Evolutionary conservation across 2,888 invertebrate species (phyloP).

Genomic region (Lysandra coridon): DNA sequence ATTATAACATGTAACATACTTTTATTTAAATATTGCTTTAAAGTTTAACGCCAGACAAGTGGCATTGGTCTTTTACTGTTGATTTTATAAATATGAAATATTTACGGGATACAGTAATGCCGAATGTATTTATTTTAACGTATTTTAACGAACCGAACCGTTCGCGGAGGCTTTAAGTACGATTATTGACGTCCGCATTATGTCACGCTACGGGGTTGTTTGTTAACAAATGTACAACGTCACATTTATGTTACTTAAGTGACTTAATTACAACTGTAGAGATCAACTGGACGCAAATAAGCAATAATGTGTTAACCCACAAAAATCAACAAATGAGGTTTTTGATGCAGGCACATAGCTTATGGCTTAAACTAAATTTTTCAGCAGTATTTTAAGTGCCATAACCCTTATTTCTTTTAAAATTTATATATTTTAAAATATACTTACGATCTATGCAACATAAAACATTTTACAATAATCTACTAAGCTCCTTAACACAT

Average conservation of each 20-base stretch:
- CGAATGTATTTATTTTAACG: neutral
- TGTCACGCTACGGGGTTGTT: neutral
- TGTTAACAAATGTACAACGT: neutral
- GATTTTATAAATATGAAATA: neutral
- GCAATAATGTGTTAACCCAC: too few species aligned
- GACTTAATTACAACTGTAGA: too few species aligned
- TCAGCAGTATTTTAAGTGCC: too few species aligned
- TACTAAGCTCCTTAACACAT: too few species aligned
- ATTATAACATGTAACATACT: slow-evolving; percentile 53
- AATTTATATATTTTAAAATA: too few species aligned
- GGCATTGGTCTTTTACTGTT: neutral
- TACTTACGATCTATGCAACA: too few species aligned
- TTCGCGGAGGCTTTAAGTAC: neutral
- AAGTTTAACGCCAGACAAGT: neutral
- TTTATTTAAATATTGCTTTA: slow-evolving; percentile 34
- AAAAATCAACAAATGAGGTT: too few species aligned
- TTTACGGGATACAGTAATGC: neutral
- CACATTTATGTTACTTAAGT: neutral
- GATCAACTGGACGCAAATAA: too few species aligned
- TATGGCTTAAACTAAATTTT: too few species aligned
- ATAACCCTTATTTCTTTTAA: too few species aligned
- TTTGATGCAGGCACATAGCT: too few species aligned
- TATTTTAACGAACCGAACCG: neutral
- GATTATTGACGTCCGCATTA: neutral
- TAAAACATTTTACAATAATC: too few species aligned